These are phyloP conservation scores for Lepidocyrtinus sp. DNA, from an alignment of 2,888 invertebrate genomes.

Conservation along the genomic window DNA sequence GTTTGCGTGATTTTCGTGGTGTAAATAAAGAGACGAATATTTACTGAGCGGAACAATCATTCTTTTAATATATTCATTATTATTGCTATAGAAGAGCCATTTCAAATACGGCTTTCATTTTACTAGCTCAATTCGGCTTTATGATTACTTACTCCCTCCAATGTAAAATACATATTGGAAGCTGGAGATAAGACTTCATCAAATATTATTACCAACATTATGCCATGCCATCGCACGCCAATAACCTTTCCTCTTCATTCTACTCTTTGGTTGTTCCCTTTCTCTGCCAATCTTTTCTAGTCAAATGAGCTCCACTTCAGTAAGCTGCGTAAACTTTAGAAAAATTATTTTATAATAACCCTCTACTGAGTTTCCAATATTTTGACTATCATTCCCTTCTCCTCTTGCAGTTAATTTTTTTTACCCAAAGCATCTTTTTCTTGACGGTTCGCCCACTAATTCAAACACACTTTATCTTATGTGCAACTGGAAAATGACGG, in stretches of 20 bases:
- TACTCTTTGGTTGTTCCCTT: too few species aligned
- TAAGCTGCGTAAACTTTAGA: conserved; percentile 18
- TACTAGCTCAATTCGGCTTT: not conserved
- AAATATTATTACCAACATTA: conserved; percentile 54
- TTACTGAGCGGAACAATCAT: conserved; percentile 32
- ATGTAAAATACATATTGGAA: conserved; percentile 34
- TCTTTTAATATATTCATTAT: conserved; percentile 33
- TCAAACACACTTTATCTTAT: conserved; percentile 20
- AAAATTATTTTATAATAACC: conserved; percentile 25
- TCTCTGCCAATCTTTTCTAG: conserved; percentile 23
- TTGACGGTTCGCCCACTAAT: conserved; percentile 38
- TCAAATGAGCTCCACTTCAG: conserved; percentile 16
- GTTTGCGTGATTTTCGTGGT: conserved; percentile 25
- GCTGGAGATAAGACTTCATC: conserved; percentile 36
- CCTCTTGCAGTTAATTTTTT: not conserved
- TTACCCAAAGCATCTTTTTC: conserved; percentile 24
- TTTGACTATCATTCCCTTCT: conserved; percentile 29
- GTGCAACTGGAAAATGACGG: conserved; percentile 13
- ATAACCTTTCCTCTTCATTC: too few species aligned
- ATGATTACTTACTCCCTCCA: not conserved
- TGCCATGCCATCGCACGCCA: too few species aligned
- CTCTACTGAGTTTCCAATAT: not conserved
- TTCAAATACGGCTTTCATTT: not conserved
- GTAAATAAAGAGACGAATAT: conserved; percentile 51
- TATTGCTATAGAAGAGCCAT: conserved; percentile 2